Evolutionary conservation across 2,888 invertebrate genomes (phyloP), one percentile per base, ranked within the genome.

Genomic region (Neoascia interrupta): DNA sequence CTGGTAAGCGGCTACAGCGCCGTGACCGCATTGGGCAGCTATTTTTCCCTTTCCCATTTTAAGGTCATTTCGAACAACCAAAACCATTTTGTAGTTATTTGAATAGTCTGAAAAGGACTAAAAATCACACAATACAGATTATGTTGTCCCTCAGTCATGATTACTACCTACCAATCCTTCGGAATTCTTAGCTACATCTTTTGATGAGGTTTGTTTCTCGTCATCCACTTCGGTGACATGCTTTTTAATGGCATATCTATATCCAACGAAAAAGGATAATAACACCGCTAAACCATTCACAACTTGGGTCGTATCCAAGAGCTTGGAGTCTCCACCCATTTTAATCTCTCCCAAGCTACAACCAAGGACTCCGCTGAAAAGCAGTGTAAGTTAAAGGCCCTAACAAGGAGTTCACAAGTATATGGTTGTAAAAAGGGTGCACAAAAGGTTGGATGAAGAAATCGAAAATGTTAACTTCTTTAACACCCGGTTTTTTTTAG

Each of bases 21-120:
- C 97, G 87, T 98, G 97, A n/a, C 94, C 92, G 88, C 97, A 97
- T 88, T 97, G 97, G 0, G 97, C 95, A 2, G 96, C 97, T 36
- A 96, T 94, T 90, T 98, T 98, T 1, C 98, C 96, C 90, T 97
- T 97, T 10, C 96, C 94, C 98, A 98, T 98, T 87, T 95, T 96
- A 2, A 98, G 90, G 84, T 98, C 98, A 85, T 93, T 95, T 83
- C 97, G 90, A 3, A 97, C 94, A 1, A 96, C 94, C 81, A 98
- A 88, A 4, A 97, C 94, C 89, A 98, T 90, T 89, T 98, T 96
- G 84, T 92, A 93, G 85, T 93, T 92, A 31, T 91, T 90, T 47
- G 90, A 87, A 21, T 83, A 83, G 63, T 84, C 86, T 19, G 82
- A 70, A 63, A 82, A 85, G 8, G 82, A 79, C 88, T 87, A 45